These are phyloP conservation scores for Iphiclides podalirius DNA, from an alignment of 2,888 invertebrate genomes.

Conservation along the genomic window DNA sequence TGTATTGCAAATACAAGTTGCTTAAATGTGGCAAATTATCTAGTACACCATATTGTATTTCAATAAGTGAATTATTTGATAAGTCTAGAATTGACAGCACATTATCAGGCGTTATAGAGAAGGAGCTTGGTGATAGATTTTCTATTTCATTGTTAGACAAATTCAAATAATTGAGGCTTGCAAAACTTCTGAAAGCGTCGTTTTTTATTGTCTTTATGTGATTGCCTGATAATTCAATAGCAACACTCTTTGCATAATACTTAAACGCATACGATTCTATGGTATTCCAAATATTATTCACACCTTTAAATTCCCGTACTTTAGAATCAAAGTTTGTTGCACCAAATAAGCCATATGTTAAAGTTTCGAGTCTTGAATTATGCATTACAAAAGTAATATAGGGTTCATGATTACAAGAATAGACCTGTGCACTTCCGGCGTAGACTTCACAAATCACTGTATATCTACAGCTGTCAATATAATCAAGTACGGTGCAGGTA, in stretches of 20 bases:
- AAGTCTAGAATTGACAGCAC: slow-evolving; percentile 46
- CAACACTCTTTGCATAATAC: slow-evolving; percentile 45
- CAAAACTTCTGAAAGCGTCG: slow-evolving; percentile 47
- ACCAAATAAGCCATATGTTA: slow-evolving; percentile 52
- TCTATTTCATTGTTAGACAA: slow-evolving; percentile 52
- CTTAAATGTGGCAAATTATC: slow-evolving; percentile 38
- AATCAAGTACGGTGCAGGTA: slow-evolving; percentile 34
- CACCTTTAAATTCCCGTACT: slow-evolving; percentile 47
- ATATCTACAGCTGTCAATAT: slow-evolving; percentile 42
- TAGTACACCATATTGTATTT: slow-evolving; percentile 41
- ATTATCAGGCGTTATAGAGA: slow-evolving; percentile 34
- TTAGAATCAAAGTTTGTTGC: slow-evolving; percentile 62
- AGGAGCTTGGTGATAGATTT: slow-evolving; percentile 38
- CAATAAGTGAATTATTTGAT: slow-evolving; percentile 46
- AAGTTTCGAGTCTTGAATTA: slow-evolving; percentile 31
- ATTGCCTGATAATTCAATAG: slow-evolving; percentile 48
- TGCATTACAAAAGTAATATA: slow-evolving; percentile 49
- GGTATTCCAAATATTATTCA: slow-evolving; percentile 43
- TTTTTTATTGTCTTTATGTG: slow-evolving; percentile 42
- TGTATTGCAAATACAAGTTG: slow-evolving; percentile 48
- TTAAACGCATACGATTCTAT: slow-evolving; percentile 45
- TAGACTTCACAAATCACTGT: slow-evolving; percentile 42
- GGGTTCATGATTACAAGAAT: slow-evolving; percentile 40
- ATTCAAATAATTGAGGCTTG: slow-evolving; percentile 41
- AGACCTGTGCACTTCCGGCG: slow-evolving; percentile 40